Base-by-base conservation (phyloP, 2,888 invertebrate species). In the Harmothoe impar region DNA sequence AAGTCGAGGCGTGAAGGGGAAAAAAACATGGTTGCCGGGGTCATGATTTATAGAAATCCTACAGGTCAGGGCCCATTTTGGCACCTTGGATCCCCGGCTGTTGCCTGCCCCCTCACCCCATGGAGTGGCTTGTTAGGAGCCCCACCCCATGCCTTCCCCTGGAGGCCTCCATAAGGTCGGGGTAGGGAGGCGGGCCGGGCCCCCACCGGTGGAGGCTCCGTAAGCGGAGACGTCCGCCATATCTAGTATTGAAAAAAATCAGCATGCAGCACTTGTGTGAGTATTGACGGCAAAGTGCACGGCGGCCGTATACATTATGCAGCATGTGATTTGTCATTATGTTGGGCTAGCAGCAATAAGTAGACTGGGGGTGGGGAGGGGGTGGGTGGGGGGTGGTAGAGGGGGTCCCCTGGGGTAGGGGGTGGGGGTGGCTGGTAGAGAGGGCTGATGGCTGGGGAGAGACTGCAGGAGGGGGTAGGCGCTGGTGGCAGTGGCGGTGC, bases 211-310 rank as follows among this genome's bases (percentile, higher is more conserved):
- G 23, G 81, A 15, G 35, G 54, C 86, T 29, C 54, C 52, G 86
- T 54, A 86, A 86, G 86, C 86, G 86, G 86, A 86, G 86, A 86
- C 86, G 86, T 52, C 86, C 86, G 86, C 86, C 86, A 86, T 86
- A 86, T 86, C 86, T 86, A 54, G 86, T 86, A 86, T 86, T 86
- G 86, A 86, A 86, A 86, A 86, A 86, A 86, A 86, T 86, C 86
- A 86, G 86, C 86, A 86, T 86, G 86, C 86, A 86, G 86, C 86
- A 86, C 86, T 86, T 86, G 86, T 86, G 86, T 54, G 86, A 86
- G 86, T 86, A 86, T 86, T 86, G 86, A 86, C 86, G 86, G 86
- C 86, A 86, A 86, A 86, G 86, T 86, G 86, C 86, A 86, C 86
- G 86, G 86, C 86, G 86, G 86, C 86, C 86, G 86, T 86, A 86